Conservation (phyloP, 2,113 vertebrate genomes). For the Triplophysa dalaica region DNA sequence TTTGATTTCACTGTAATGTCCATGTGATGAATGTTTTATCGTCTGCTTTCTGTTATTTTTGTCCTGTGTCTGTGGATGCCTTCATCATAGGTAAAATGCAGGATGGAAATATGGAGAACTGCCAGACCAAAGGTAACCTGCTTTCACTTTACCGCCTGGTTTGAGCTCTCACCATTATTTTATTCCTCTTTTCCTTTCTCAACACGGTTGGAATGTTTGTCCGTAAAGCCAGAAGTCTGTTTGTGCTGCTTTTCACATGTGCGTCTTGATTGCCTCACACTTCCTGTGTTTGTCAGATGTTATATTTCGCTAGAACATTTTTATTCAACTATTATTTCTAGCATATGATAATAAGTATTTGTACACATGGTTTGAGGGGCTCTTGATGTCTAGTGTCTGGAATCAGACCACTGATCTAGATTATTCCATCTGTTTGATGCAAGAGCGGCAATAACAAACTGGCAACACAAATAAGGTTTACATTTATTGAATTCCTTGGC, state of each 20-base stretch:
- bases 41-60: conserved; percentile 85
- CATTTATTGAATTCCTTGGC: too few species aligned
- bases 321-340: background rate
- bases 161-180: conserved; percentile 43
- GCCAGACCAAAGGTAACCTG: conserved; percentile 99
- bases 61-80: conserved; percentile 93
- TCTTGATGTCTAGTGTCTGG: too few species aligned
- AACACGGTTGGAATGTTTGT: conserved; percentile 3
- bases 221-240: conserved; percentile 58
- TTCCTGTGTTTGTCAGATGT: background rate
- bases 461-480: too few species aligned
- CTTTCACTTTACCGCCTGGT: conserved; percentile 66
- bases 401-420: too few species aligned
- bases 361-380: too few species aligned
- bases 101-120: conserved; percentile 99
- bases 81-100: conserved; percentile 99
- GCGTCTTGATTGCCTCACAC: conserved; percentile 38
- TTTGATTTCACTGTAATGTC: conserved; percentile 75
- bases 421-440: too few species aligned
- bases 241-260: conserved; percentile 57
- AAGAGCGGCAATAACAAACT: too few species aligned
- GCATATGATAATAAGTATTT: background rate
- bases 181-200: background rate
- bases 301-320: background rate
- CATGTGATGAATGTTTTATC: conserved; percentile 79